Percentiles rank a stretch among this genome's conserved stretches.
Conservation (phyloP, 1,140 invertebrate genomes). For the Triops longicaudatus region DNA sequence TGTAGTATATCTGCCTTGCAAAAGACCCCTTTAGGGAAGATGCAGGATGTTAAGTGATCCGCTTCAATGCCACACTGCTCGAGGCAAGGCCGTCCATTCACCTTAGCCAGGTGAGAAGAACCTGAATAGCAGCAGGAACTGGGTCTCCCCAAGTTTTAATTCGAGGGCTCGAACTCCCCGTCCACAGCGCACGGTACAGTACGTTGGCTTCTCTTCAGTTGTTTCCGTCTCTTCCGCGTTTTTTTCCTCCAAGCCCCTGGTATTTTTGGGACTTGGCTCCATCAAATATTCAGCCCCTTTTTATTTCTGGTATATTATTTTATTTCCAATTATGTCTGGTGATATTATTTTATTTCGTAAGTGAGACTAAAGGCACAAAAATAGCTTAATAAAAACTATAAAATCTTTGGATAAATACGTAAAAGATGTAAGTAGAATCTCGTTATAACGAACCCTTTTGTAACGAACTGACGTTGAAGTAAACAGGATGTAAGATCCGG, state of each 20-base stretch:
- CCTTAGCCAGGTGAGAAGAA: neutral
- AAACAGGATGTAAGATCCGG: no score
- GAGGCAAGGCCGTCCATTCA: constrained; percentile 13
- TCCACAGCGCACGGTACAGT: neutral
- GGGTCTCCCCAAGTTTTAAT: neutral
- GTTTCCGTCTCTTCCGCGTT: constrained; percentile 3
- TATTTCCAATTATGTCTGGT: no score
- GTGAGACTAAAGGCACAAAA: no score
- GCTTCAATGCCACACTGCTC: constrained; percentile 7
- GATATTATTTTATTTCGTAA: no score
- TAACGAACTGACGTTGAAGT: no score
- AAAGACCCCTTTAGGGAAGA: neutral
- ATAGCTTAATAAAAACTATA: no score
- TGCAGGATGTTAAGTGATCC: neutral
- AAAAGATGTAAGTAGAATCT: no score
- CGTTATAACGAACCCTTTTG: no score
- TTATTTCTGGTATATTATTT: no score
- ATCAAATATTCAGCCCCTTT: no score
- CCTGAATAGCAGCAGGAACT: neutral
- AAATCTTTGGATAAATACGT: no score
- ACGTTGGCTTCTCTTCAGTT: neutral
- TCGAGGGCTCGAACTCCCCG: neutral
- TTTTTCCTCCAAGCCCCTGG: neutral
- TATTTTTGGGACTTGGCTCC: neutral
- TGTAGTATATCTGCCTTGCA: neutral